These are phyloP conservation scores for Pedionomus torquatus DNA, from an alignment of 2,113 vertebrate species.

Conservation along the genomic window DNA sequence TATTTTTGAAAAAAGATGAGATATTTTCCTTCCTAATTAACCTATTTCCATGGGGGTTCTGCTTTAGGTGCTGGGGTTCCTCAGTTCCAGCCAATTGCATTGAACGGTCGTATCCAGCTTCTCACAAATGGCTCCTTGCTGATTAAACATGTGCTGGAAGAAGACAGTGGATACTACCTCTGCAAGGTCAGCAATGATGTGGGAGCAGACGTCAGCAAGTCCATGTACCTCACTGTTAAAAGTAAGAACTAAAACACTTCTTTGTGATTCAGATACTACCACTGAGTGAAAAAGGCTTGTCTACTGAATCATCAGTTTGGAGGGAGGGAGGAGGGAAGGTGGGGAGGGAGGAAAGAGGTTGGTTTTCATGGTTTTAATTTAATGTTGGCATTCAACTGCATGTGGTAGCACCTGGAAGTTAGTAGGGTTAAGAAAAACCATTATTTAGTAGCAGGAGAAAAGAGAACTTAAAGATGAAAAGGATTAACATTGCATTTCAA, in stretches of 20 bases:
- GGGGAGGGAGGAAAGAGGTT: not conserved
- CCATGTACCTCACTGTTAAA: constrained; percentile 99
- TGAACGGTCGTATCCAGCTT: constrained; percentile 94
- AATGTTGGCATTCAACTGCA: not conserved
- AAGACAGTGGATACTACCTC: constrained; percentile 98
- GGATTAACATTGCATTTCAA: not conserved
- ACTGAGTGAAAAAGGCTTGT: constrained; percentile 22
- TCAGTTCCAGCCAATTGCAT: constrained; percentile 94
- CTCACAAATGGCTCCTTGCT: constrained; percentile 93
- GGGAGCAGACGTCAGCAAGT: constrained; percentile 99
- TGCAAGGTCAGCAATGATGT: constrained; percentile 99
- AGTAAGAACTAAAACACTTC: constrained; percentile 86
- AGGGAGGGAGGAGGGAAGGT: not conserved
- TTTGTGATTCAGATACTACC: constrained; percentile 58
- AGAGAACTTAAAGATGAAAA: not conserved
- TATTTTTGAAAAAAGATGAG: not conserved
- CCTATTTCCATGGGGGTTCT: not conserved
- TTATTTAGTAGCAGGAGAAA: not conserved
- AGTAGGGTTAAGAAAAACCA: not conserved
- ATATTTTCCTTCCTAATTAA: not conserved
- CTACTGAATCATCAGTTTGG: not conserved
- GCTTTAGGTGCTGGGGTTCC: constrained; percentile 91
- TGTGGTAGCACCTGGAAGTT: not conserved
- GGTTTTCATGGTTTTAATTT: not conserved
- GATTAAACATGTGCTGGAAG: constrained; percentile 97